These are phyloP conservation scores for Drosophila azteca DNA, from an alignment of 1,140 invertebrate genomes.

Conservation along the genomic window DNA sequence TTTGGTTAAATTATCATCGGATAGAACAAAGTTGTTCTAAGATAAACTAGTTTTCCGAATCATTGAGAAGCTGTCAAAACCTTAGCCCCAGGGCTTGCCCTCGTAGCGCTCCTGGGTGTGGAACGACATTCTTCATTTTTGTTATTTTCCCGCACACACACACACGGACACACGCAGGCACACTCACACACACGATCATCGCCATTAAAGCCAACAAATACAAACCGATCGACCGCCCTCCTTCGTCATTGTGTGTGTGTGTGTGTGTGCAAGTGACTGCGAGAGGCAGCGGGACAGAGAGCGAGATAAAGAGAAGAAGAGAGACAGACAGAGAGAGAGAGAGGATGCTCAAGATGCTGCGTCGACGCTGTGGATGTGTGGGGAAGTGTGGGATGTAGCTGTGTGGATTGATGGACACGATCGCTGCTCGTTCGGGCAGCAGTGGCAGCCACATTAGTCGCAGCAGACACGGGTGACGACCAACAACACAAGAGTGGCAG, in stretches of 20 bases:
- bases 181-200: slow-evolving; percentile 41
- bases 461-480: slow-evolving; percentile 80
- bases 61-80: not conserved
- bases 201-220: slow-evolving; percentile 79
- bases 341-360: slow-evolving; percentile 62
- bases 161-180: slow-evolving; percentile 36
- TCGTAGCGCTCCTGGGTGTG: slow-evolving; percentile 43
- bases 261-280: slow-evolving; percentile 11
- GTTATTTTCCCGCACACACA: slow-evolving; percentile 53
- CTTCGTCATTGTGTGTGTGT: slow-evolving; percentile 37
- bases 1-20: no score
- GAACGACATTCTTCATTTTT: slow-evolving; percentile 77
- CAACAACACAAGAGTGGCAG: slow-evolving; percentile 78
- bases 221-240: slow-evolving; percentile 70
- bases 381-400: slow-evolving; percentile 30
- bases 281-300: slow-evolving; percentile 14
- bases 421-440: slow-evolving; percentile 21
- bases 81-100: not conserved
- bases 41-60: no score
- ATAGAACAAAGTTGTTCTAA: no score
- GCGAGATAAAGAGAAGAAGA: slow-evolving; percentile 31
- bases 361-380: slow-evolving; percentile 41
- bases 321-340: slow-evolving; percentile 19
- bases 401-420: slow-evolving; percentile 55
- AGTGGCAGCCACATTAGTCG: slow-evolving; percentile 69